These are phyloP conservation scores for Pherbina coryleti DNA, from an alignment of 2,888 invertebrate species.

Conservation along the genomic window DNA sequence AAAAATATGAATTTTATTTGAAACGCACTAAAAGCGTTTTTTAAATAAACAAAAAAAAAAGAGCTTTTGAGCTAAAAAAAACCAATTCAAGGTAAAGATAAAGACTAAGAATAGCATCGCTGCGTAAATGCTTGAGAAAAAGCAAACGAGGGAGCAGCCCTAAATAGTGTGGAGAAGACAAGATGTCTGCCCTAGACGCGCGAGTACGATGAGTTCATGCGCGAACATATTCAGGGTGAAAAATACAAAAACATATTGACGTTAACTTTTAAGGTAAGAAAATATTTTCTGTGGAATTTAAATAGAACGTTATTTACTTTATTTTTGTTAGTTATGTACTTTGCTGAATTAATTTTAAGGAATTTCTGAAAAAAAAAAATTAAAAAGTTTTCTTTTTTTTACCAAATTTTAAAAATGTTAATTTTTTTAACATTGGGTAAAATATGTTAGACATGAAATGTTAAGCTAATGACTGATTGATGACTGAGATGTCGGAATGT, in stretches of 20 bases:
- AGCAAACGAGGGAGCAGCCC: conserved; percentile 46
- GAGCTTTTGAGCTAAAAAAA: conserved; percentile 32
- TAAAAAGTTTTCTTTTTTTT: too few relatives aligned
- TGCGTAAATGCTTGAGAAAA: conserved; percentile 49
- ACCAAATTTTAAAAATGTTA: too few relatives aligned
- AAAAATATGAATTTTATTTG: background rate
- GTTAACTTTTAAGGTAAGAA: background rate
- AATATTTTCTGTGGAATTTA: background rate
- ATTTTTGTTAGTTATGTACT: too few relatives aligned
- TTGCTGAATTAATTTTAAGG: too few relatives aligned
- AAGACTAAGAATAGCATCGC: conserved; percentile 31
- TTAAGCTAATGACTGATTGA: background rate
- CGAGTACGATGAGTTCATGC: background rate
- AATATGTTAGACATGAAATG: too few relatives aligned
- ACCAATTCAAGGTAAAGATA: background rate
- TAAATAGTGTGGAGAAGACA: background rate
- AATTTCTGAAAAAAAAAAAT: too few relatives aligned
- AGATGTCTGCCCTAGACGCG: background rate
- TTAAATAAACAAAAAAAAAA: background rate
- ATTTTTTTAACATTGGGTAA: too few relatives aligned
- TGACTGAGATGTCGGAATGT: background rate
- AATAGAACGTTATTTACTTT: background rate
- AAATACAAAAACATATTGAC: background rate
- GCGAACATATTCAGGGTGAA: background rate
- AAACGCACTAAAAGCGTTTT: background rate